Evolutionary conservation across 2,113 vertebrate species (phyloP), one percentile per base, ranked within the genome.

Genomic region (Istiophorus platypterus): DNA sequence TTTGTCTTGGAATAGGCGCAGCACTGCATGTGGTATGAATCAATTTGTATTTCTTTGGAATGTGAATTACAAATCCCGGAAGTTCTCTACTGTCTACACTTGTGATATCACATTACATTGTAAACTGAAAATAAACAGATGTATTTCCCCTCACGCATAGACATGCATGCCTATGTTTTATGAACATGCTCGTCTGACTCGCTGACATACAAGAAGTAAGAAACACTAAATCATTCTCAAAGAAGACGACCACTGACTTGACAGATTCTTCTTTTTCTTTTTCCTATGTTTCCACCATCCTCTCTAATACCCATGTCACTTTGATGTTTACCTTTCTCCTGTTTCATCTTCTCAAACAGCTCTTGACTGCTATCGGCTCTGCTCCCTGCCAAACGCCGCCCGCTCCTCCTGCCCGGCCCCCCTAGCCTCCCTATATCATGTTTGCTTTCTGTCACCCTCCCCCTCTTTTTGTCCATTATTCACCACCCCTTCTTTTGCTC

Each of bases 281-380:
- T 64, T 49, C 62, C 41, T 12, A 1, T 56, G 42, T 79, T 81
- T 54, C 59, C 51, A 27, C n/a, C n/a, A 4, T 41, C 26, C 26
- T 51, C 61, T 80, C 57, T 47, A 78, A 71, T 62, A 59, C 39
- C 45, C 2, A 0, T 58, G 49, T 74, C 57, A 45, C 73, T 82
- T 59, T 66, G 62, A 71, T 9, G 57, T 81, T 82, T 77, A 86
- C 81, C 64, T 88, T 81, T 34, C 78, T 76, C 69, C 58, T 22
- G 74, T 83, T 77, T 75, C 75, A 62, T 86, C 88, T 78, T 73
- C 65, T 87, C 41, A 79, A 85, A 87, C 37, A 72, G 68, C 71
- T 89, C 85, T 83, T 63, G 71, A 81, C 66, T 80, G 69, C 73
- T 76, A 81, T 80, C 73, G 66, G 78, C 74, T 73, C 24, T 63